Percentiles rank a stretch among this genome's conserved stretches.
Conservation (phyloP, 2,113 vertebrate species). For the Phylloscopus trochiloides region DNA sequence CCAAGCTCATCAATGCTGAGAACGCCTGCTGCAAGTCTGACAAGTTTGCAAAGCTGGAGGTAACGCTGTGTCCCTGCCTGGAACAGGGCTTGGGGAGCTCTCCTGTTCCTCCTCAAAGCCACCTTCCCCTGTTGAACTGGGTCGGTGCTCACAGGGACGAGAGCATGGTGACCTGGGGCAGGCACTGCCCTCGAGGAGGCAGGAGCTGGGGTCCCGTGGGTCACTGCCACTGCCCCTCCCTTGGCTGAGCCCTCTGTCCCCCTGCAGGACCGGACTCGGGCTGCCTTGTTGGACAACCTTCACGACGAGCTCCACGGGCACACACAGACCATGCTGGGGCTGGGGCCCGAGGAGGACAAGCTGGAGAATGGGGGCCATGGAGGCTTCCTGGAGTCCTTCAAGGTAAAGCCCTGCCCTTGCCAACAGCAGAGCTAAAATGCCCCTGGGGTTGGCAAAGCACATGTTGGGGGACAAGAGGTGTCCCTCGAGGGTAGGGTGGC, state of each 20-base stretch:
- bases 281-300: constrained; percentile 87
- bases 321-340: constrained; percentile 90
- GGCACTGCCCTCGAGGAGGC: accelerated
- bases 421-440: neutral
- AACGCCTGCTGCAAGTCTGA: constrained; percentile 92
- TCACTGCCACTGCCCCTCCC: accelerated
- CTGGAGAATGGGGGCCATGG: constrained; percentile 90
- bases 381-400: constrained; percentile 94
- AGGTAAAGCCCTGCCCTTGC: constrained; percentile 71
- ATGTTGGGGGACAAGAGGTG: accelerated
- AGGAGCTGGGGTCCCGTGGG: accelerated
- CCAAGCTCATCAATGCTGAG: constrained; percentile 94
- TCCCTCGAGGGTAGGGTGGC: accelerated
- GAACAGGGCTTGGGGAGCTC: neutral
- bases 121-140: accelerated
- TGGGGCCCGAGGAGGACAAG: constrained; percentile 86
- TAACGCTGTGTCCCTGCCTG: constrained; percentile 1
- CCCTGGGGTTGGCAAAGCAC: accelerated
- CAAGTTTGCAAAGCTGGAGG: constrained; percentile 94
- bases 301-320: constrained; percentile 87
- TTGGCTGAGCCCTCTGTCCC: neutral
- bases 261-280: constrained; percentile 86
- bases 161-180: accelerated
- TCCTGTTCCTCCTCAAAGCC: neutral
- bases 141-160: accelerated